Conservation (phyloP, 1,140 invertebrate species). For the Lordiphosa mommai region DNA sequence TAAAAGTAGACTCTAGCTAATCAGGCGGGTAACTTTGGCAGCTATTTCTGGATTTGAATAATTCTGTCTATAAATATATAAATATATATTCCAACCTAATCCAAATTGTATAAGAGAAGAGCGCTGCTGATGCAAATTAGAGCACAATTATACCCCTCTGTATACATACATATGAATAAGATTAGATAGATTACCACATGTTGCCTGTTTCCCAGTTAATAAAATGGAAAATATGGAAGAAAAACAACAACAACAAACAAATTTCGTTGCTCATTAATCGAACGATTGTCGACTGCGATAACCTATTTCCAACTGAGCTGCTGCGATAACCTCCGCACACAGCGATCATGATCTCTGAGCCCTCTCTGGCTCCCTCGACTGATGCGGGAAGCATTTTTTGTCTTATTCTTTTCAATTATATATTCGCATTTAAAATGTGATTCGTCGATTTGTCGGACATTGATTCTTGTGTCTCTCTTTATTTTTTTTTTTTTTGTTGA, state of each 20-base stretch:
- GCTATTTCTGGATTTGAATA: no score
- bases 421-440: conserved; percentile 29
- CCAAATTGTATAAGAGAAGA: no score
- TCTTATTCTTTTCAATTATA: background rate
- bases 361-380: conserved; percentile 1
- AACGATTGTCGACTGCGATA: conserved; percentile 37
- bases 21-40: no score
- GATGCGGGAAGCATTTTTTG: conserved; percentile 31
- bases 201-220: no score
- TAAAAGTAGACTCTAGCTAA: no score
- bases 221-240: background rate
- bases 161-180: background rate
- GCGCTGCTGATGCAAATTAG: background rate
- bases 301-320: conserved; percentile 30
- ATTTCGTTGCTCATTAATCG: conserved; percentile 39
- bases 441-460: conserved; percentile 24
- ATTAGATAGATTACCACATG: background rate
- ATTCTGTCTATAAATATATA: no score
- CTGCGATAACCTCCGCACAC: conserved; percentile 32
- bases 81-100: no score
- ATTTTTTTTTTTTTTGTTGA: conserved; percentile 4
- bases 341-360: conserved; percentile 45
- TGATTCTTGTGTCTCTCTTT: conserved; percentile 15
- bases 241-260: conserved; percentile 17
- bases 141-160: background rate